Evolutionary conservation across 2,797 vertebrate species (phyloP).

Genomic region (Stomatorhinus walkeri): DNA sequence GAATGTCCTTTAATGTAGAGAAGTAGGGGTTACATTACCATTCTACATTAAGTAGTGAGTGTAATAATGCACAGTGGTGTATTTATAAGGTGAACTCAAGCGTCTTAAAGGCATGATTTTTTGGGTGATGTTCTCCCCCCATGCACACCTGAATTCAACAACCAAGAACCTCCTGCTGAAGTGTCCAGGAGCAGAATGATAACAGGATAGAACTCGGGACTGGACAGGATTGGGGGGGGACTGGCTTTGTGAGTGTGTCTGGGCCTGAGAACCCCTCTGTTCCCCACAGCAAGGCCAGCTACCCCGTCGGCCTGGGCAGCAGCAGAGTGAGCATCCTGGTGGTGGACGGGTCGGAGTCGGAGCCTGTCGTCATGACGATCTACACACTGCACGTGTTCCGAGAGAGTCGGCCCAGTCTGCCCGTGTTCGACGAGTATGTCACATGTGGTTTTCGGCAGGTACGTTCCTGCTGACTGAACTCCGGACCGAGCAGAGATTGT

Average conservation of each 20-base stretch:
- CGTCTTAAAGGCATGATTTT: background rate
- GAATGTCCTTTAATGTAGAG: background rate
- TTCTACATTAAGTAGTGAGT: background rate
- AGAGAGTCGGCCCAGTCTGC: constrained; percentile 83
- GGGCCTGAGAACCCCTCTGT: background rate
- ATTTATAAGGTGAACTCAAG: background rate
- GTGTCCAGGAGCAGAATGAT: background rate
- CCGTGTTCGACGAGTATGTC: constrained; percentile 81
- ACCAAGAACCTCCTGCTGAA: background rate
- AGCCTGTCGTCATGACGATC: constrained; percentile 58
- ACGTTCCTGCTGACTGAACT: constrained; percentile 17
- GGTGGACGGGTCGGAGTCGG: constrained; percentile 51
- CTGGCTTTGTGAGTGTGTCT: background rate
- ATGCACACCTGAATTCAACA: background rate
- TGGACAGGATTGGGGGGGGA: background rate
- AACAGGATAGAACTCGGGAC: background rate
- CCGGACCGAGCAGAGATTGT: background rate
- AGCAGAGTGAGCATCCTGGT: constrained; percentile 75
- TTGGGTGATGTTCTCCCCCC: background rate
- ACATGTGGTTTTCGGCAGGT: constrained; percentile 86
- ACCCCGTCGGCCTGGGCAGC: constrained; percentile 77
- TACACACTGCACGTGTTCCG: constrained; percentile 79
- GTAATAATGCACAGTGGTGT: background rate
- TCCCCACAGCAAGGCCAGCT: constrained; percentile 56
- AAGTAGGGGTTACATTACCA: background rate